Base-by-base conservation (phyloP, 2,113 vertebrate species). In the Eubucco bourcierii region DNA sequence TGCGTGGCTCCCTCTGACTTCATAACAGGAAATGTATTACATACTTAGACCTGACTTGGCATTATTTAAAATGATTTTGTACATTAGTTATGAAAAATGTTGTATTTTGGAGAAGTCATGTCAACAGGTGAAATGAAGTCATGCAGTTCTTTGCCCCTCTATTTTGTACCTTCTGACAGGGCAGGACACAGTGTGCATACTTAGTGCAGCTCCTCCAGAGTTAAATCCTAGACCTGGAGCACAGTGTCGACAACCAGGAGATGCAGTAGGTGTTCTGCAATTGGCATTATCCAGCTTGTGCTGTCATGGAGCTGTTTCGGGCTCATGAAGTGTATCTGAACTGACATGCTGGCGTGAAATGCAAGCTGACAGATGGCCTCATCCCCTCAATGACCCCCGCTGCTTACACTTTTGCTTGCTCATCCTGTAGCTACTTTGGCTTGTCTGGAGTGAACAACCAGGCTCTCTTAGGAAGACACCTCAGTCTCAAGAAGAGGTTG, bases 41-140 rank as follows among this genome's bases (percentile, higher is more conserved):
- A 88, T 87, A 61, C 25, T 88, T 90, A 88, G 50, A 90, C 71
- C 66, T 88, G 90, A 86, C 71, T 86, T 80, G 66, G 66, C 86
- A 95, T 88, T 90, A 70, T 52, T 73, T 88, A 75, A 60, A 90
- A 67, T 87, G 28, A 84, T 95, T 94, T 83, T 83, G 74, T 86
- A 61, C 80, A 61, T 47, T 7, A 18, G 31, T 86, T 90, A 83
- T 88, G 85, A 80, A 21, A 82, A 74, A 25, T 64, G 80, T 53
- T 0, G 4, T 76, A 47, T 78, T 85, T 90, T 88, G 68, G 82
- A 88, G 68, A 83, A 75, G 53, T n/a, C 71, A 4, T 39, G 37
- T 47, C 52, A 78, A 83, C 65, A 92, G 87, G 89, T 92, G 93
- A 90, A 87, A 87, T 9, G 29, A 15, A 89, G 71, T 28, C 27